A percentile compares a stretch with the other conserved stretches of the same genome.
These are phyloP conservation scores for Eristalis pertinax DNA, from an alignment of 2,888 invertebrate genomes.

Conservation along the genomic window DNA sequence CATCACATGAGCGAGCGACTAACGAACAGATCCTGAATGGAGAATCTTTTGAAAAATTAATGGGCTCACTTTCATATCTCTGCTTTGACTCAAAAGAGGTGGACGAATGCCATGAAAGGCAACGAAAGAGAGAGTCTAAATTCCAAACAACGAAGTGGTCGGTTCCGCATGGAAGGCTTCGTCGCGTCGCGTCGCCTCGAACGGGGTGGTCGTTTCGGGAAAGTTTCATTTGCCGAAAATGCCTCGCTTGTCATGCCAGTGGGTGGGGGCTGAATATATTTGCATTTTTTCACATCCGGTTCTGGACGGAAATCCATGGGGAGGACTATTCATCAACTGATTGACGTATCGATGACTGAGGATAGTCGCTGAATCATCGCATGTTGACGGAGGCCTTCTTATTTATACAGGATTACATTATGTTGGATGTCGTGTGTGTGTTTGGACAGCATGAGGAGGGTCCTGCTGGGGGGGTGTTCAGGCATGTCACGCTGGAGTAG, in stretches of 20 bases:
- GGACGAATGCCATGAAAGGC: neutral
- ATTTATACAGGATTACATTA: constrained; percentile 4
- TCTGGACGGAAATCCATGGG: neutral
- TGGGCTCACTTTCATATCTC: neutral
- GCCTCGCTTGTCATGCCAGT: too few relatives aligned
- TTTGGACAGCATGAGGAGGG: neutral
- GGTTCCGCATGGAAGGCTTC: neutral
- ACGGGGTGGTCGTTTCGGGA: neutral
- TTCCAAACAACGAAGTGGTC: neutral
- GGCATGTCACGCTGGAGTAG: neutral
- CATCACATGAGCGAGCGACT: neutral
- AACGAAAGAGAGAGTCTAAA: neutral
- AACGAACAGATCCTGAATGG: neutral
- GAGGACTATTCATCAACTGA: constrained; percentile 1
- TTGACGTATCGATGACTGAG: constrained; percentile 7
- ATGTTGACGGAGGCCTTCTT: neutral
- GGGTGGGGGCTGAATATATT: neutral
- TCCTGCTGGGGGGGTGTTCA: neutral
- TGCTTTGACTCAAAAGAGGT: neutral
- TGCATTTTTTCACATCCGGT: neutral
- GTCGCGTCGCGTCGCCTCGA: neutral
- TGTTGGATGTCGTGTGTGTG: neutral
- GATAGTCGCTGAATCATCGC: constrained; percentile 11
- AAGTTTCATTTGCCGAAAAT: neutral
- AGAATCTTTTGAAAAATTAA: neutral